Base-by-base conservation (phyloP, 2,888 invertebrate genomes). In the Cistogaster globosa region DNA sequence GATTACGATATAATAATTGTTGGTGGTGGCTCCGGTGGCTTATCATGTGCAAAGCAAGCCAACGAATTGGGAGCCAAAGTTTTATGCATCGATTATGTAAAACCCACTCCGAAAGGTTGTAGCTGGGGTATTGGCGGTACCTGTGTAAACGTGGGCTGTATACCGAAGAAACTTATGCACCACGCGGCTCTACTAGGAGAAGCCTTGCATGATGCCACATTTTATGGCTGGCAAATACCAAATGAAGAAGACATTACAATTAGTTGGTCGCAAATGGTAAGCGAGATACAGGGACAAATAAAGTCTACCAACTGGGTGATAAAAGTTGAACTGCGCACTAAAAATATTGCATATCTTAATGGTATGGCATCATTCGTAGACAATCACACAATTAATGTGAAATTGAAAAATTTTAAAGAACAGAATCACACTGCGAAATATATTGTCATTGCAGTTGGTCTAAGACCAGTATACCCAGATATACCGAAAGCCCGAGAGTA, bases 151-250 rank as follows among this genome's bases (percentile, higher is more conserved):
- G 99, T 99, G 6, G 99, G 99, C 42, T 99, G 98, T 92, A 98
- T 99, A 92, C 99, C 99, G 7, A 99, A 99, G 93, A 99, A 99
- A 92, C 93, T 99, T 83, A 98, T 99, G 98, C 99, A 98, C 91
- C 97, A 98, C 91, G 98, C 98, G 63, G 96, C 98, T 0, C 92
- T 98, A 45, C 93, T 98, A 8, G 98, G 98, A 87, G 97, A 97
- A 93, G 94, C 95, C 84, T 93, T 98, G 87, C 95, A 96, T 90
- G 97, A 97, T 93, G 95, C 97, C 0, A 93, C 94, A 80, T 93
- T 95, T 16, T 97, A 96, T 91, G 97, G 97, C 65, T 97, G 97
- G 97, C 93, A 96, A 90, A 92, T 96, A 53, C 95, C 95, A 0
- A 93, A 95, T 16, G 89, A 93, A 2, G 93, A 95, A 67, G 91